These are phyloP conservation scores for Poeciliopsis turrubarensis DNA, from an alignment of 2,113 vertebrate species.

Conservation along the genomic window DNA sequence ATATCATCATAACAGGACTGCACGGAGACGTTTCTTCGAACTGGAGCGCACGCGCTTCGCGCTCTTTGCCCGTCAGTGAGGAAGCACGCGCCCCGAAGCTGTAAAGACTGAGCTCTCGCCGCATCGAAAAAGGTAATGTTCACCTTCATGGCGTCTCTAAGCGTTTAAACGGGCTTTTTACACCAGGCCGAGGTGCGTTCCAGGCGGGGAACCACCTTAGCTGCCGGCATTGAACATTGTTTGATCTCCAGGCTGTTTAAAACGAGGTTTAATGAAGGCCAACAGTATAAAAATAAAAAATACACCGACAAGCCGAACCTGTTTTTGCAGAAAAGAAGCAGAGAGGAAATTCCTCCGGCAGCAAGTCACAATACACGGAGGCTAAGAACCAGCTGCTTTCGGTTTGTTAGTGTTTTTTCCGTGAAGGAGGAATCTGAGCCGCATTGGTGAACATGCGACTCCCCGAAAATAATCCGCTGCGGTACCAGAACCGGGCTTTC, in stretches of 20 bases:
- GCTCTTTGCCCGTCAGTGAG: constrained; percentile 17
- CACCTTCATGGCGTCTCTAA: not conserved
- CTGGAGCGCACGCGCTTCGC: constrained; percentile 31
- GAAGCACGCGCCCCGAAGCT: constrained; percentile 36
- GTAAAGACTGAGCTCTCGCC: constrained; percentile 13
- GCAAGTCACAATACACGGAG: not conserved
- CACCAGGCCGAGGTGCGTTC: not conserved
- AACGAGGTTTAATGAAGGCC: not conserved
- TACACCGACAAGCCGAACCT: not conserved
- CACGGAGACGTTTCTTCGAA: constrained; percentile 59
- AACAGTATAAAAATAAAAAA: not conserved
- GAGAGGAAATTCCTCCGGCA: constrained; percentile 4
- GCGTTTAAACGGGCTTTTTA: not conserved
- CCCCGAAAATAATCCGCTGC: not conserved
- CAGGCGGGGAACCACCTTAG: not conserved
- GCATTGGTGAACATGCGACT: constrained; percentile 24
- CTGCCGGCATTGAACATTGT: not conserved
- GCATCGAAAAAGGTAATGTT: constrained; percentile 39
- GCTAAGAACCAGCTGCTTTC: not conserved
- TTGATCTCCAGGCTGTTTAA: not conserved
- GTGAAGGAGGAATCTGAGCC: not conserved
- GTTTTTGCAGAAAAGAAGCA: not conserved
- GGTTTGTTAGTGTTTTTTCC: not conserved
- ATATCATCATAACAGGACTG: constrained; percentile 50
- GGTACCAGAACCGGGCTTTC: not conserved